Evolutionary conservation across 2,113 vertebrate genomes (phyloP).

Genomic region (Ceuthmochares aereus): DNA sequence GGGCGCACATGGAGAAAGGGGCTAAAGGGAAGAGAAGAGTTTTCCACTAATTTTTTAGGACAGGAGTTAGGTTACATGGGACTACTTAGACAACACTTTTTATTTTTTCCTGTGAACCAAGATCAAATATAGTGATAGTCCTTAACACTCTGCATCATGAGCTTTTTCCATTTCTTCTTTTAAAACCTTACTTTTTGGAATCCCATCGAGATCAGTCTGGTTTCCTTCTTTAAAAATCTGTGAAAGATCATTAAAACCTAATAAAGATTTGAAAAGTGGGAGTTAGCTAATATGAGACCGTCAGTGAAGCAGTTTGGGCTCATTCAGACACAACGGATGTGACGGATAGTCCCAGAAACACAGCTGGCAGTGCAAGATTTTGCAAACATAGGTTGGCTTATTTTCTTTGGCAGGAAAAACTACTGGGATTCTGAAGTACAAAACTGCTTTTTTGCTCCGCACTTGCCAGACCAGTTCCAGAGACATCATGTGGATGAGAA

Average conservation of each 20-base stretch:
- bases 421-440: background rate
- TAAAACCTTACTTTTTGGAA: background rate
- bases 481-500: background rate
- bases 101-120: background rate
- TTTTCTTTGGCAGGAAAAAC: background rate
- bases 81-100: background rate
- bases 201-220: background rate
- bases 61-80: background rate
- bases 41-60: background rate
- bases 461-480: background rate
- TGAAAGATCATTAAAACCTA: background rate
- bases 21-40: background rate
- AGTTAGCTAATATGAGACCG: background rate
- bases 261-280: slow-evolving; percentile 15
- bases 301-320: slow-evolving; percentile 10
- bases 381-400: background rate
- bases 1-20: too few species aligned
- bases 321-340: background rate
- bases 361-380: slow-evolving; percentile 13
- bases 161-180: background rate
- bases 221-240: slow-evolving; percentile 8
- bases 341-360: background rate
- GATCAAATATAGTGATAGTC: background rate
- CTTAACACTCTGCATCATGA: background rate
- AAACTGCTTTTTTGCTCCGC: background rate